phyloP scores from a whole-genome alignment of 2,888 invertebrate species.

The Conomelus anceps region DNA sequence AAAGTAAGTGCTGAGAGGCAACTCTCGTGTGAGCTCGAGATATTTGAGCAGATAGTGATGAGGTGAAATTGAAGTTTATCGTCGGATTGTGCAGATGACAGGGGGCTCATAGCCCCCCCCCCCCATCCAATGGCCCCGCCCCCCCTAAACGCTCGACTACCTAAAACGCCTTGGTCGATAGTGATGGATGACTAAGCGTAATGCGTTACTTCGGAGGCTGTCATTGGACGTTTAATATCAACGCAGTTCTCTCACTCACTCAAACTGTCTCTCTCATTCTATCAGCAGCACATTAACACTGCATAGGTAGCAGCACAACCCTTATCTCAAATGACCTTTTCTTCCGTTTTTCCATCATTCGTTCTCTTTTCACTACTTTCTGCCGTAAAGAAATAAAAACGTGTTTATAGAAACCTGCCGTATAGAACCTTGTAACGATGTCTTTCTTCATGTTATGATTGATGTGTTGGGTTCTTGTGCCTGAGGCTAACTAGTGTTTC shows the following conservation, averaged over 20 bases:
- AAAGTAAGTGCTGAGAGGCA: not conserved
- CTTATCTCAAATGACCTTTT: not conserved
- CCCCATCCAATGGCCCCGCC: not conserved
- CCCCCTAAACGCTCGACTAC: not conserved
- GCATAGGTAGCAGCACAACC: not conserved
- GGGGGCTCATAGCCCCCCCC: not conserved
- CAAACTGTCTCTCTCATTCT: not conserved
- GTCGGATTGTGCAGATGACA: not conserved
- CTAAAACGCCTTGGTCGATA: not conserved
- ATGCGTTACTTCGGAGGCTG: not conserved
- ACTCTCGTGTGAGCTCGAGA: not conserved
- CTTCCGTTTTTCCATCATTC: not conserved
- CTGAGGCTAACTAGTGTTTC: not conserved
- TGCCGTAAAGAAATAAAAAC: not conserved
- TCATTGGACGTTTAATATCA: not conserved
- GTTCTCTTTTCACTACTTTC: not conserved
- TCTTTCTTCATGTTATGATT: not conserved
- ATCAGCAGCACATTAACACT: not conserved
- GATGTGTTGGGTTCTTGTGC: not conserved
- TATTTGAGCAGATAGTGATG: not conserved
- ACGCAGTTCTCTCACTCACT: conserved; percentile 16
- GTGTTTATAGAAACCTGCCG: not conserved
- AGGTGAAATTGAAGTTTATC: not conserved
- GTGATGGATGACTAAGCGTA: not conserved
- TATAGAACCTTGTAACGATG: not conserved